Conservation (phyloP, 2,113 vertebrate genomes). For the Xiphias gladius region DNA sequence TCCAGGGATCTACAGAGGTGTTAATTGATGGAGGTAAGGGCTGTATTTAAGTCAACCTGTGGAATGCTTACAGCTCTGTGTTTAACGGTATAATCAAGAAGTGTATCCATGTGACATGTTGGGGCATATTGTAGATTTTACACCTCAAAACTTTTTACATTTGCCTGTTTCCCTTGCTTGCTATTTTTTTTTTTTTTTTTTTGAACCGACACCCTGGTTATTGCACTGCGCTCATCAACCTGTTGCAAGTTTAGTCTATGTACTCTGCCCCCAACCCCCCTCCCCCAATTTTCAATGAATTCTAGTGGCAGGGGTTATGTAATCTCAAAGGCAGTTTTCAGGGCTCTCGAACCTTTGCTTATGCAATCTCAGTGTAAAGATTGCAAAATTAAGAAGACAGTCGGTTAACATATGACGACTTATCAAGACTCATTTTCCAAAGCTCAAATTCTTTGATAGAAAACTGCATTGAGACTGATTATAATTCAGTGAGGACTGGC, state of each 20-base stretch:
- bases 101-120: neutral
- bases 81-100: neutral
- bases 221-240: constrained; percentile 45
- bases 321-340: constrained; percentile 63
- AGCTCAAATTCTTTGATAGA: constrained; percentile 36
- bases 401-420: constrained; percentile 35
- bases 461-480: constrained; percentile 3
- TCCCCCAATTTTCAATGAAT: constrained; percentile 35
- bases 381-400: constrained; percentile 63
- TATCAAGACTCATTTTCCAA: constrained; percentile 17
- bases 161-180: neutral
- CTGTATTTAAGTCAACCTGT: constrained; percentile 45
- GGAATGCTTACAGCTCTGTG: constrained; percentile 29
- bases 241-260: constrained; percentile 61
- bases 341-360: constrained; percentile 61
- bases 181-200: neutral
- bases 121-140: neutral
- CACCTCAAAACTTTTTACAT: neutral
- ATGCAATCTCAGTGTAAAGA: constrained; percentile 79
- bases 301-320: constrained; percentile 60
- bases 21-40: constrained; percentile 67
- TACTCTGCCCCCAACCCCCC: constrained; percentile 17
- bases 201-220: neutral
- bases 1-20: constrained; percentile 40
- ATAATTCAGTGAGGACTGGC: constrained; percentile 15